Evolutionary conservation across 2,113 vertebrate genomes (phyloP).

Genomic region (Chlorodrepanis virens): DNA sequence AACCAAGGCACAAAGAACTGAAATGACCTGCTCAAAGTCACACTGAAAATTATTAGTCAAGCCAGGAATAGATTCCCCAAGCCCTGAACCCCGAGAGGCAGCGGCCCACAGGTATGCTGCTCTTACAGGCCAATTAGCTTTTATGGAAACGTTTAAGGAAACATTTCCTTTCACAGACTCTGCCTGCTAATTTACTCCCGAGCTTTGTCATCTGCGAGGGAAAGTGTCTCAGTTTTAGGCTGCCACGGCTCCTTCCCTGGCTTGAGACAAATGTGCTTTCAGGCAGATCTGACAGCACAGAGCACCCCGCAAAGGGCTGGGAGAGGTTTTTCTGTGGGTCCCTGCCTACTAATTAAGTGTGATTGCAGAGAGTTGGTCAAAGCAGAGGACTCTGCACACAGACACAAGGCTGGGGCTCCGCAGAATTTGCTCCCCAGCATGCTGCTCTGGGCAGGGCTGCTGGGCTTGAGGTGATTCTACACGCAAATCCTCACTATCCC

Average conservation of each 20-base stretch:
- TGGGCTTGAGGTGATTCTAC: background rate
- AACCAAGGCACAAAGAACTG: slow-evolving; percentile 47
- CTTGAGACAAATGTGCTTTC: background rate
- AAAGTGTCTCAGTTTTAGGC: background rate
- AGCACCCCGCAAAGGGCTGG: background rate
- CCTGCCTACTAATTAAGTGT: background rate
- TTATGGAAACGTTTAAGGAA: slow-evolving; percentile 55
- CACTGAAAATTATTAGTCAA: background rate
- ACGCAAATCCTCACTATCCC: background rate
- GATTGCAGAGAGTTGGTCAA: background rate
- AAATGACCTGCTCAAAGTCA: slow-evolving; percentile 52
- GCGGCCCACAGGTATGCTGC: background rate
- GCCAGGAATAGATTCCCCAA: slow-evolving; percentile 19
- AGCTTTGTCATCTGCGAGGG: background rate
- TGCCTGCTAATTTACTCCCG: slow-evolving; percentile 45
- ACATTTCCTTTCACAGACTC: slow-evolving; percentile 45
- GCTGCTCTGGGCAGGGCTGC: background rate
- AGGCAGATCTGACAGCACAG: background rate
- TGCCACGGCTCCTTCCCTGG: background rate
- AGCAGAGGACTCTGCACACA: background rate
- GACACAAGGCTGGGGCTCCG: accelerated
- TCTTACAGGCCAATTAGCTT: slow-evolving; percentile 55
- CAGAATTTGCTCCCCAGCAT: background rate
- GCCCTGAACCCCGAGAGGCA: background rate
- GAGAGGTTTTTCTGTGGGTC: background rate